Conservation (phyloP, 2,113 vertebrate species). For the Hemichromis elongatus region DNA sequence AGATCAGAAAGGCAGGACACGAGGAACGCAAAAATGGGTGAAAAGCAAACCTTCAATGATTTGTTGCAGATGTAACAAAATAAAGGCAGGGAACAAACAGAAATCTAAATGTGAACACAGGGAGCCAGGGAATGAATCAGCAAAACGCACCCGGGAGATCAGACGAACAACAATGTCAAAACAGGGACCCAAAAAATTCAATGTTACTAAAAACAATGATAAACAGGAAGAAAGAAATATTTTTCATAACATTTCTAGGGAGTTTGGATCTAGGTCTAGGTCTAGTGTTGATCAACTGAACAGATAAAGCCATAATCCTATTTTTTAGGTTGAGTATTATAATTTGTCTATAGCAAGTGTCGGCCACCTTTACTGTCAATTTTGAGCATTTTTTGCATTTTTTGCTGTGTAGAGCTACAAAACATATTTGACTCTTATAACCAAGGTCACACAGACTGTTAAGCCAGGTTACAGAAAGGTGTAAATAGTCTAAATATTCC, state of each 20-base stretch:
- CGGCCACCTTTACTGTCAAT: not conserved
- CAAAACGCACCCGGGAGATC: not conserved
- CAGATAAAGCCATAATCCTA: not conserved
- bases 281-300: not conserved
- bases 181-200: not conserved
- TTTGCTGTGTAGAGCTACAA: not conserved
- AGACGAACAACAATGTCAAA: not conserved
- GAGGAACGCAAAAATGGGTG: not conserved
- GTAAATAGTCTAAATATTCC: not conserved
- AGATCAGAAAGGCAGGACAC: not conserved
- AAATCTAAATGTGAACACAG: not conserved
- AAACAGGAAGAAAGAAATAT: not conserved
- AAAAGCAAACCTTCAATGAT: not conserved
- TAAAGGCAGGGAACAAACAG: not conserved
- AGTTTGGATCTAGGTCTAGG: not conserved
- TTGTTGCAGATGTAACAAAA: not conserved
- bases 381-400: not conserved
- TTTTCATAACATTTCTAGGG: not conserved
- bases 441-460: not conserved
- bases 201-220: not conserved
- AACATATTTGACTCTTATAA: not conserved
- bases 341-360: not conserved
- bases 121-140: not conserved
- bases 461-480: not conserved
- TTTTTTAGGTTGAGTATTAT: not conserved